These are phyloP conservation scores for Ostrea edulis DNA, from an alignment of 1,140 invertebrate genomes.

Conservation along the genomic window DNA sequence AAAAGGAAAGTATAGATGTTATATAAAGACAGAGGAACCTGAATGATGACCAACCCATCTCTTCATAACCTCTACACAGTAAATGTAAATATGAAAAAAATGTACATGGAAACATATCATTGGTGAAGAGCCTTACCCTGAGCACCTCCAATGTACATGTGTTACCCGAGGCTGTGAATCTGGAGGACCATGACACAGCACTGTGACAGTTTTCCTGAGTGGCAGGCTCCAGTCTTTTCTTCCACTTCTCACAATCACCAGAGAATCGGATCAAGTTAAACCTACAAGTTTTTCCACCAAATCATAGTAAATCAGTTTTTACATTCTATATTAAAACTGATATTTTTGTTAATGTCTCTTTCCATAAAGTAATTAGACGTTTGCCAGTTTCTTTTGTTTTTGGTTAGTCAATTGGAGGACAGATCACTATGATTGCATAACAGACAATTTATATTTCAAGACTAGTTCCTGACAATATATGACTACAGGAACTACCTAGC, in stretches of 20 bases:
- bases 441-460: too few species aligned
- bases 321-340: background rate
- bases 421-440: too few species aligned
- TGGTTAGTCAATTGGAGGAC: too few species aligned
- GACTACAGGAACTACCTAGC: conserved; percentile 64
- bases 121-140: conserved; percentile 64
- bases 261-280: conserved; percentile 80
- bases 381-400: too few species aligned
- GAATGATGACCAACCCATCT: too few species aligned
- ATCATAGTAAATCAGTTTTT: background rate
- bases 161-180: conserved; percentile 75
- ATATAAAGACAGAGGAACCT: background rate
- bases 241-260: conserved; percentile 75
- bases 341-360: background rate
- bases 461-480: background rate
- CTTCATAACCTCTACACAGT: too few species aligned
- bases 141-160: conserved; percentile 79
- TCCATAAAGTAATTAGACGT: too few species aligned
- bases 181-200: conserved; percentile 77
- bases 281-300: conserved; percentile 54
- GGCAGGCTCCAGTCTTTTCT: conserved; percentile 68
- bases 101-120: background rate
- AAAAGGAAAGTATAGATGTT: conserved; percentile 41
- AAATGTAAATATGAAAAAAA: too few species aligned
- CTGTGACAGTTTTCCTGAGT: conserved; percentile 77